phyloP scores from a whole-genome alignment of 2,888 invertebrate genomes.

The Zaprionus bogoriensis region DNA sequence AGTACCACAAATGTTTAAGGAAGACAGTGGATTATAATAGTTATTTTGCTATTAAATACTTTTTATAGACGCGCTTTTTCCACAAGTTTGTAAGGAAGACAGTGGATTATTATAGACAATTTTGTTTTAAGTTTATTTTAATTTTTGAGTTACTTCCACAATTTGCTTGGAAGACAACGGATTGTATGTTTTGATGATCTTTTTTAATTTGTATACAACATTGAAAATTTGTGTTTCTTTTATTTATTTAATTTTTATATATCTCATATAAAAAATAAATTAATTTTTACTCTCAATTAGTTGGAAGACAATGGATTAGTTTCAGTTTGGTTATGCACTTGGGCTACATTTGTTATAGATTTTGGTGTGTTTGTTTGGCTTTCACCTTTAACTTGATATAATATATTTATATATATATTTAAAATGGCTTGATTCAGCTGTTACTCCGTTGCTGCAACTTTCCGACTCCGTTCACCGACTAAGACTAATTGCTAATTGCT shows the following conservation, averaged over 20 bases:
- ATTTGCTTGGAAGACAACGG: slow-evolving; percentile 9
- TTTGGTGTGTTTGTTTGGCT: slow-evolving; percentile 40
- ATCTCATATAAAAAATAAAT: slow-evolving; percentile 32
- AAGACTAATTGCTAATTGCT: slow-evolving; percentile 40
- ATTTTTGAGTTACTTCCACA: slow-evolving; percentile 10
- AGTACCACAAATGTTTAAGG: background rate
- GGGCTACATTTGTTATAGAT: slow-evolving; percentile 28
- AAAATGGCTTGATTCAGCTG: background rate
- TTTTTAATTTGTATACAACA: background rate
- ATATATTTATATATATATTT: background rate
- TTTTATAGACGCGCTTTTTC: background rate
- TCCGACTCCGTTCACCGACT: slow-evolving; percentile 38
- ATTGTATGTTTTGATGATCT: background rate
- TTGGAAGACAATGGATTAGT: slow-evolving; percentile 71
- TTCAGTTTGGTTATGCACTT: slow-evolving; percentile 18
- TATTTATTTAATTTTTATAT: slow-evolving; percentile 5
- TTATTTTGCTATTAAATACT: background rate
- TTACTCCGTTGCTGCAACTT: slow-evolving; percentile 47
- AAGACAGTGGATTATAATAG: background rate
- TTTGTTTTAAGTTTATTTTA: slow-evolving; percentile 1
- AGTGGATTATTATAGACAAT: slow-evolving; percentile 16
- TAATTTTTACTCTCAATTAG: slow-evolving; percentile 14
- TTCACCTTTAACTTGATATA: background rate
- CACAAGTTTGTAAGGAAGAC: slow-evolving; percentile 37
- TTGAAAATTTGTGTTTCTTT: background rate